Conservation (phyloP, 2,113 vertebrate genomes). For the Urocolius indicus region DNA sequence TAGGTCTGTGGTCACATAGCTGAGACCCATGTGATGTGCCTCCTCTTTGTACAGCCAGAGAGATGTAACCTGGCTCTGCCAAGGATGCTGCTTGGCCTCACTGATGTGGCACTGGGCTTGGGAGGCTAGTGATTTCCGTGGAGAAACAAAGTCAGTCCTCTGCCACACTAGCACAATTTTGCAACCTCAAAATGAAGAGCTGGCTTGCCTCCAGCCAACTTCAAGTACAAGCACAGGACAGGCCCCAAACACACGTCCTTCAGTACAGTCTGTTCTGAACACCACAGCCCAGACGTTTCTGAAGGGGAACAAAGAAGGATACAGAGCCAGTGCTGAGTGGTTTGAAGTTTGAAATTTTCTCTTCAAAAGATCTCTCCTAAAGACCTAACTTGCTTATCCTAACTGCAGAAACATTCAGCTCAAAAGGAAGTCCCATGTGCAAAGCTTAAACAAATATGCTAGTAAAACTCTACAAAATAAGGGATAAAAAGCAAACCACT, state of each 20-base stretch:
- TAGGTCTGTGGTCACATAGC: background rate
- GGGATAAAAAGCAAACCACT: background rate
- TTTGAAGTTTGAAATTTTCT: background rate
- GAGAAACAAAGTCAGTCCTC: background rate
- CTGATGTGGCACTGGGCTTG: background rate
- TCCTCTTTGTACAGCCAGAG: background rate
- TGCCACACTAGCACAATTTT: background rate
- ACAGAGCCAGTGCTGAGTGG: background rate
- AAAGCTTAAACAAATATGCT: background rate
- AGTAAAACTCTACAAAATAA: background rate
- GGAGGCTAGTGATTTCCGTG: background rate
- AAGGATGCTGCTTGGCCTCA: background rate
- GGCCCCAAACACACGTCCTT: conserved; percentile 13
- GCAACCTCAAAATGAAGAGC: background rate
- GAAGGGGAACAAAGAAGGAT: background rate
- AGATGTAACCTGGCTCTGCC: background rate
- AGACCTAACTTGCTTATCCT: background rate
- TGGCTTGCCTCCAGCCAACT: conserved; percentile 33
- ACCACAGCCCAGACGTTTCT: background rate
- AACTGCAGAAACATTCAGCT: background rate
- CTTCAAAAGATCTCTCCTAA: background rate
- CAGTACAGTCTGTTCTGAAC: conserved; percentile 46
- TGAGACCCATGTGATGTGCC: background rate
- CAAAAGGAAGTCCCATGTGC: background rate
- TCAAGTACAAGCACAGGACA: conserved; percentile 9